Conservation (phyloP, 2,113 vertebrate genomes). For the Etia nguti region DNA sequence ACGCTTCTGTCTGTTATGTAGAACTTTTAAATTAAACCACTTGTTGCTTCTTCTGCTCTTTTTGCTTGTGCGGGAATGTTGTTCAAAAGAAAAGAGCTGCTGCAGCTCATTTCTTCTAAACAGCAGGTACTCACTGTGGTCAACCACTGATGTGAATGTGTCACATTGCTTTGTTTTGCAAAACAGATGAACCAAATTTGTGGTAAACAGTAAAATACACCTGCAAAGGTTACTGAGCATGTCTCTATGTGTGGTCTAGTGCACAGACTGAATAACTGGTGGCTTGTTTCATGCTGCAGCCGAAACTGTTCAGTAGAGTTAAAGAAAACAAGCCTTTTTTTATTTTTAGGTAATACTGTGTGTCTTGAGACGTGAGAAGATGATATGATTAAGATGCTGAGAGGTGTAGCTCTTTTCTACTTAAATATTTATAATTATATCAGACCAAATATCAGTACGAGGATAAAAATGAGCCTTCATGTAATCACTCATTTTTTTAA, state of each 20-base stretch:
- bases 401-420: too few relatives aligned
- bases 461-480: too few relatives aligned
- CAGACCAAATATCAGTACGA: rapidly evolving
- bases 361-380: rapidly evolving
- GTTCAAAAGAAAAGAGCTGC: rapidly evolving
- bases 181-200: neutral
- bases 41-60: neutral
- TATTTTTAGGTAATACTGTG: rapidly evolving
- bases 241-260: neutral
- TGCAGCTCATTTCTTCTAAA: rapidly evolving
- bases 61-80: rapidly evolving
- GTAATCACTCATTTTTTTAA: too few relatives aligned
- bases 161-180: rapidly evolving
- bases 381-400: too few relatives aligned
- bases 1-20: neutral
- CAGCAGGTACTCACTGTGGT: neutral
- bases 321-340: too few relatives aligned
- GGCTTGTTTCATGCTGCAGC: neutral
- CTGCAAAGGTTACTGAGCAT: neutral
- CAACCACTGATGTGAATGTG: rapidly evolving
- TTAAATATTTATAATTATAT: too few relatives aligned
- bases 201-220: rapidly evolving
- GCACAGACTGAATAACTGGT: too few relatives aligned
- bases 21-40: neutral
- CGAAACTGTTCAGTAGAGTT: rapidly evolving